These are phyloP conservation scores for Arctocebus calabarensis DNA, from an alignment of 2,797 vertebrate species.

Conservation along the genomic window DNA sequence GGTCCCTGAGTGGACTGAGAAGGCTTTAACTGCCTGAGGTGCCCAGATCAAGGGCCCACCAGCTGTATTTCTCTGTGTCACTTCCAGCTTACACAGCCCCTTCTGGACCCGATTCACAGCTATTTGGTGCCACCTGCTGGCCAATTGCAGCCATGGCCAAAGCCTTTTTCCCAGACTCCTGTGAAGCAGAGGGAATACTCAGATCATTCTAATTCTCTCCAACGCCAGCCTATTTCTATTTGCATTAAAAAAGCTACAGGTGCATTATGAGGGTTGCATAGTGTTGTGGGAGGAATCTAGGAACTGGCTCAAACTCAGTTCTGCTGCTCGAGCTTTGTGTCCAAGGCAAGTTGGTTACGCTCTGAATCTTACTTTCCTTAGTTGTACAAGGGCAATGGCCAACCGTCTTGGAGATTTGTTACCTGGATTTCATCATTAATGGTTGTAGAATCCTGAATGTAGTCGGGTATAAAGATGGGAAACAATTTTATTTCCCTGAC, in stretches of 20 bases:
- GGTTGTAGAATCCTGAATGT: neutral
- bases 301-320: neutral
- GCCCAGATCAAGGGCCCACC: accelerated
- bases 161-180: neutral
- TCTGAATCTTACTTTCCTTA: neutral
- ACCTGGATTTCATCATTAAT: neutral
- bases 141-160: neutral
- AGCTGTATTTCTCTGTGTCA: accelerated
- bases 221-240: neutral
- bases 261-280: neutral
- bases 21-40: accelerated
- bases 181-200: neutral
- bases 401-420: neutral
- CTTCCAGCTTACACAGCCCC: accelerated
- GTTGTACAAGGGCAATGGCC: neutral
- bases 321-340: neutral
- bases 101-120: slow-evolving; percentile 34
- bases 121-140: slow-evolving; percentile 86
- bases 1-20: neutral
- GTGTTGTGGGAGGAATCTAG: neutral
- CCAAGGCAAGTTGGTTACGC: neutral
- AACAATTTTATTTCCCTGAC: neutral
- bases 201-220: neutral
- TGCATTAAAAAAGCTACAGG: neutral
- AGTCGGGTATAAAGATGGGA: neutral